Percentiles rank a stretch among this genome's conserved stretches.
phyloP scores from a whole-genome alignment of 2,888 invertebrate species.

The Megamerina dolium region DNA sequence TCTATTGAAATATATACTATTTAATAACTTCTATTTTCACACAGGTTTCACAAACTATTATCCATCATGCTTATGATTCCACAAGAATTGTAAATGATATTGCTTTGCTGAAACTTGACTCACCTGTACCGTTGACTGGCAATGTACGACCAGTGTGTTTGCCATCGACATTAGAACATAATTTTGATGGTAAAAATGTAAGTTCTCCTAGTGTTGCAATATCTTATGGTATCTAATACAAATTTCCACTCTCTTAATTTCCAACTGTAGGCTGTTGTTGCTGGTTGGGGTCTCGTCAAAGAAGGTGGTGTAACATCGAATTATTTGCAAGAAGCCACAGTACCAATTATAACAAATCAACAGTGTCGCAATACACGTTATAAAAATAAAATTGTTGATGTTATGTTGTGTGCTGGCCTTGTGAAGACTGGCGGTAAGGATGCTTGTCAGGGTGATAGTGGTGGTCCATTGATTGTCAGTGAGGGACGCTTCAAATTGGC shows the following conservation, averaged over 20 bases:
- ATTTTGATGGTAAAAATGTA: conserved; percentile 39
- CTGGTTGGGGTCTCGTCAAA: conserved; percentile 44
- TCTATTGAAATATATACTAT: background rate
- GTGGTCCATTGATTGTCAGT: conserved; percentile 42
- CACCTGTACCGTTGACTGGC: conserved; percentile 32
- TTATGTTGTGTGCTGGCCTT: conserved; percentile 47
- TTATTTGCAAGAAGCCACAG: conserved; percentile 39
- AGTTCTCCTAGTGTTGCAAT: conserved; percentile 14
- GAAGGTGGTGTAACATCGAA: conserved; percentile 40
- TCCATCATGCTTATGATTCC: conserved; percentile 38
- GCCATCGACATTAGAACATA: conserved; percentile 33
- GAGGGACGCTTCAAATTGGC: conserved; percentile 39
- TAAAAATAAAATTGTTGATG: conserved; percentile 38
- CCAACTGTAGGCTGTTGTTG: conserved; percentile 37
- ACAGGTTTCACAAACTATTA: conserved; percentile 28
- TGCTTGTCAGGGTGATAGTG: conserved; percentile 48
- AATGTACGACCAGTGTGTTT: conserved; percentile 42
- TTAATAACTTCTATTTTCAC: conserved; percentile 1
- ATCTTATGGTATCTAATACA: background rate
- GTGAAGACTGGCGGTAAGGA: conserved; percentile 44
- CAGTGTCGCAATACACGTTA: conserved; percentile 41
- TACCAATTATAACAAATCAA: conserved; percentile 43
- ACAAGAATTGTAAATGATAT: conserved; percentile 41
- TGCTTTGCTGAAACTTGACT: conserved; percentile 38
- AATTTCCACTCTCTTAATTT: background rate